Evolutionary conservation across 2,113 vertebrate species (phyloP).

Genomic region (Herpetotheres cachinnans): DNA sequence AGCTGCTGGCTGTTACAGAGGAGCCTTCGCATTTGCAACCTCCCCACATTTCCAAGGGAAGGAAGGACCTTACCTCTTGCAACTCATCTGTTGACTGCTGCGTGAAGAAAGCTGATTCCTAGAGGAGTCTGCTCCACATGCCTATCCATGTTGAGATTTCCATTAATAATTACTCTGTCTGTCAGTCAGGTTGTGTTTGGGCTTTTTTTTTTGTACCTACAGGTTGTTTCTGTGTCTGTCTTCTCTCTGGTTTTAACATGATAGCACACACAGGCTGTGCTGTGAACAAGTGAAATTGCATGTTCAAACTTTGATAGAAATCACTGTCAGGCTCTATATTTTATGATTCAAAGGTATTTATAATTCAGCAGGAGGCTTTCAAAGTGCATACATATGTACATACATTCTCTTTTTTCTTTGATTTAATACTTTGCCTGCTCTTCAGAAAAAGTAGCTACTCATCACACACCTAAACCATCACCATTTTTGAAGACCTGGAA

Average conservation of each 20-base stretch:
- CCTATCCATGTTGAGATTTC: background rate
- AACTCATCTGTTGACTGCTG: background rate
- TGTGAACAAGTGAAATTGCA: slow-evolving; percentile 14
- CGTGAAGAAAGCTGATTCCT: background rate
- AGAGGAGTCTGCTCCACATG: background rate
- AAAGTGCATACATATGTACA: background rate
- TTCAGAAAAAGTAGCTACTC: background rate
- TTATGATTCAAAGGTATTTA: slow-evolving; percentile 7
- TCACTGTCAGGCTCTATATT: background rate
- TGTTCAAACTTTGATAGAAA: background rate
- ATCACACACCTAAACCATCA: background rate
- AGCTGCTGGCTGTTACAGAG: background rate
- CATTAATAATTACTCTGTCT: background rate
- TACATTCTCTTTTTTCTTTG: background rate
- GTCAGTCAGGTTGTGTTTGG: background rate
- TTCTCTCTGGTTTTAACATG: background rate
- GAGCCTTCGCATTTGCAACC: background rate
- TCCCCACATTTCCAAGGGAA: background rate
- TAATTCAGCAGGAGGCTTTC: slow-evolving; percentile 30
- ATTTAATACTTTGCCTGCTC: slow-evolving; percentile 2
- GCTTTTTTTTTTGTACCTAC: background rate
- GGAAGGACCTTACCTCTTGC: background rate
- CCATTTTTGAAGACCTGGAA: background rate
- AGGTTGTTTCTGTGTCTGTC: background rate
- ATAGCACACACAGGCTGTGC: background rate